Percentiles rank a stretch among this genome's conserved stretches.
phyloP scores from a whole-genome alignment of 2,888 invertebrate species.

The Alloscopus bannaensis region DNA sequence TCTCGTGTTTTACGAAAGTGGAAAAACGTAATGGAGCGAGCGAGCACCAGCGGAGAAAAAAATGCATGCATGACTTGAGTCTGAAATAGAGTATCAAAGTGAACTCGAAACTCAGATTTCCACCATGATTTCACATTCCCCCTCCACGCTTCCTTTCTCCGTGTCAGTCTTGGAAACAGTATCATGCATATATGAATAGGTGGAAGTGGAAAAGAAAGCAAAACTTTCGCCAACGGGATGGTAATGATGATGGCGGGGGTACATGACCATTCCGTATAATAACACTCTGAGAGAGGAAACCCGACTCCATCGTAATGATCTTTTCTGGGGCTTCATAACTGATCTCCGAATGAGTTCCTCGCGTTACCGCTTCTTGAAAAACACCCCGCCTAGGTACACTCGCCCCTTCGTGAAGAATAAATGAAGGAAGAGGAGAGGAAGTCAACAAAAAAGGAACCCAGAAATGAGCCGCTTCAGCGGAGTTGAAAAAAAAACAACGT shows the following conservation, averaged over 20 bases:
- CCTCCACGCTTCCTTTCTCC: background rate
- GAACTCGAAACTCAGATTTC: slow-evolving; percentile 28
- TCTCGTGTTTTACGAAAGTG: slow-evolving; percentile 8
- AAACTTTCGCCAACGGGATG: background rate
- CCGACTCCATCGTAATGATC: background rate
- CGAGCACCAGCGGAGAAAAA: slow-evolving; percentile 15
- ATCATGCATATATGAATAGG: slow-evolving; percentile 28
- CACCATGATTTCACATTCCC: slow-evolving; percentile 31
- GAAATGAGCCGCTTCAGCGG: too few species aligned
- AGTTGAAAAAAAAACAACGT: too few species aligned
- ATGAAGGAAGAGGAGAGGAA: too few species aligned
- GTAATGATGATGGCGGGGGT: slow-evolving; percentile 11
- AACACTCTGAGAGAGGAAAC: slow-evolving; percentile 12
- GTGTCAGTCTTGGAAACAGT: slow-evolving; percentile 11
- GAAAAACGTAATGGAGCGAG: slow-evolving; percentile 23
- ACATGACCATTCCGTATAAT: background rate
- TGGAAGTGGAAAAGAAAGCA: background rate
- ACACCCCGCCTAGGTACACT: too few species aligned
- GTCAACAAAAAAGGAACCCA: too few species aligned
- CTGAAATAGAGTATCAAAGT: slow-evolving; percentile 27
- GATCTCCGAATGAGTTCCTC: background rate
- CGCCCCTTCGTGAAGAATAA: too few species aligned
- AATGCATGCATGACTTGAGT: slow-evolving; percentile 42
- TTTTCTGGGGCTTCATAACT: slow-evolving; percentile 2
- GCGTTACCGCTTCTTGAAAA: slow-evolving; percentile 3